A percentile compares a stretch with the other conserved stretches of the same genome.
These are phyloP conservation scores for Oncorhynchus masou DNA, from an alignment of 2,113 vertebrate species.

Conservation along the genomic window DNA sequence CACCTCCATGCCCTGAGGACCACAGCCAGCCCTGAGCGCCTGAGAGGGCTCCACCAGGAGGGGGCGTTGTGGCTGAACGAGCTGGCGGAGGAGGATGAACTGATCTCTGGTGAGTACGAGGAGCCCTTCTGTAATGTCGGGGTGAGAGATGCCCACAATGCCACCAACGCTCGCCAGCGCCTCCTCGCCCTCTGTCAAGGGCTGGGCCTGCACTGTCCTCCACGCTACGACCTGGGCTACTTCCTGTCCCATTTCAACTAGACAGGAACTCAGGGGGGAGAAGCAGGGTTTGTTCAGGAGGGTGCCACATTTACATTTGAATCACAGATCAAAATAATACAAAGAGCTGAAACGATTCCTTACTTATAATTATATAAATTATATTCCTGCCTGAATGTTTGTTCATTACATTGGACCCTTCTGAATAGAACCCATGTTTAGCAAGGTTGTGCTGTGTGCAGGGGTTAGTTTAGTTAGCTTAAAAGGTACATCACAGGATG, in stretches of 20 bases:
- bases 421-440: too few species aligned
- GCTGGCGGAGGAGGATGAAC: conserved; percentile 64
- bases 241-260: conserved; percentile 80
- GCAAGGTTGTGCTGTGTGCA: too few species aligned
- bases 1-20: conserved; percentile 61
- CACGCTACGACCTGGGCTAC: conserved; percentile 70
- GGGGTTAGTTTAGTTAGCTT: neutral
- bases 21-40: conserved; percentile 50
- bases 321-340: too few species aligned
- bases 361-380: too few species aligned
- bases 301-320: too few species aligned
- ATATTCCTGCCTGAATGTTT: too few species aligned
- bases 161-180: conserved; percentile 59
- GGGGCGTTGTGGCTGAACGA: conserved; percentile 73
- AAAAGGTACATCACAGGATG: too few species aligned
- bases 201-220: conserved; percentile 72
- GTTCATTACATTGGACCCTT: too few species aligned
- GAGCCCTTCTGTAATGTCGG: conserved; percentile 77
- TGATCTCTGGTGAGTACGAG: conserved; percentile 67
- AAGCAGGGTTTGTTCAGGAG: neutral
- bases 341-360: too few species aligned
- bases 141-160: conserved; percentile 53
- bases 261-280: conserved; percentile 22
- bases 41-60: conserved; percentile 63
- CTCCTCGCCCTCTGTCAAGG: conserved; percentile 77